Percentiles rank a stretch among this genome's conserved stretches.
phyloP scores from a whole-genome alignment of 1,140 invertebrate genomes.

The Papilio helenus region DNA sequence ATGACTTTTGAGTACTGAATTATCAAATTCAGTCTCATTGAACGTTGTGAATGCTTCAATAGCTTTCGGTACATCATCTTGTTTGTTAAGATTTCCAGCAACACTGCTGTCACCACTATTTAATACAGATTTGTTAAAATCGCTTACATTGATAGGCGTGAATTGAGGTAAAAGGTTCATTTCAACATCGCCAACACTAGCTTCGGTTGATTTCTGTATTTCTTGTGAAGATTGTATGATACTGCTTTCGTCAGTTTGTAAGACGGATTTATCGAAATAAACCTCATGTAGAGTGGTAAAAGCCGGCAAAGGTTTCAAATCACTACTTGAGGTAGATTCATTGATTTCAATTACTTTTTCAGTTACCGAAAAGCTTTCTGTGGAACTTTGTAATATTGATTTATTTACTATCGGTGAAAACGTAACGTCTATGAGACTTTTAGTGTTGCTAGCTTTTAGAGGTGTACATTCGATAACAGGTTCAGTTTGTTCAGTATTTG shows the following conservation, averaged over 20 bases:
- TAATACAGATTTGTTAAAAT: slow-evolving; percentile 56
- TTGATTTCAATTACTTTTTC: slow-evolving; percentile 53
- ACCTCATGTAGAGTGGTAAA: slow-evolving; percentile 59
- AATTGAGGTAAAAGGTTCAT: slow-evolving; percentile 51
- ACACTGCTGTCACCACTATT: slow-evolving; percentile 58
- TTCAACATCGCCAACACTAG: slow-evolving; percentile 31
- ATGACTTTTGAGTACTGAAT: slow-evolving; percentile 61
- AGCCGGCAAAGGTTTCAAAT: slow-evolving; percentile 57
- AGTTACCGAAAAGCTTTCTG: slow-evolving; percentile 59
- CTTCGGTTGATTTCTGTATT: slow-evolving; percentile 26
- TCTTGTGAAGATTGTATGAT: slow-evolving; percentile 50
- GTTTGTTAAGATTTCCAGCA: slow-evolving; percentile 42
- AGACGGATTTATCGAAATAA: slow-evolving; percentile 55
- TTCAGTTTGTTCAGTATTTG: slow-evolving; percentile 48
- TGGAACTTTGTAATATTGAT: slow-evolving; percentile 69
- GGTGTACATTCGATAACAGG: slow-evolving; percentile 69
- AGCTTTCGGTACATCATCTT: slow-evolving; percentile 42
- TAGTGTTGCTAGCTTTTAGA: slow-evolving; percentile 62
- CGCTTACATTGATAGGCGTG: slow-evolving; percentile 49
- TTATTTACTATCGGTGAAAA: slow-evolving; percentile 75
- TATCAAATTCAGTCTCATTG: slow-evolving; percentile 58
- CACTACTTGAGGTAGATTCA: slow-evolving; percentile 46
- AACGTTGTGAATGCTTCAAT: slow-evolving; percentile 51
- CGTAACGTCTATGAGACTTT: slow-evolving; percentile 67
- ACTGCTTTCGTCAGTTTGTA: slow-evolving; percentile 59